phyloP scores from a whole-genome alignment of 2,113 vertebrate species.

The western clawed frog (Xenopus tropicalis) region DNA sequence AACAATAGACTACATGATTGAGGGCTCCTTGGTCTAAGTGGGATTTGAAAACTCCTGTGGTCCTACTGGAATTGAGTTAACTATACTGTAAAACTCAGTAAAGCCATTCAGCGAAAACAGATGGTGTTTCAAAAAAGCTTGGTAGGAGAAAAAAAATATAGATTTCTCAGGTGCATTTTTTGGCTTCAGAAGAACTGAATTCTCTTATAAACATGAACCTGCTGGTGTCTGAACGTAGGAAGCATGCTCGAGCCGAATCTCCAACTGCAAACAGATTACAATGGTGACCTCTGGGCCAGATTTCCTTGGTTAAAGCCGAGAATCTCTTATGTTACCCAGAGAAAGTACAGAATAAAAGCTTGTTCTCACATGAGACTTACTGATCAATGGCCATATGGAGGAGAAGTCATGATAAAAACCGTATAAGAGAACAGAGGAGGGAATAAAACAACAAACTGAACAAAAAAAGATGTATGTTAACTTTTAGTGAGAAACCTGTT shows the following conservation, averaged over 20 bases:
- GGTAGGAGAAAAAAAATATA: conserved; percentile 1
- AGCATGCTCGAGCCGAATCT: conserved; percentile 17
- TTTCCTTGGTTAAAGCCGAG: conserved; percentile 18
- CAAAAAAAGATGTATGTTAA: neutral
- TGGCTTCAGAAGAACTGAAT: conserved; percentile 30
- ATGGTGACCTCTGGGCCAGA: conserved; percentile 23
- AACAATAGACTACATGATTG: conserved; percentile 26
- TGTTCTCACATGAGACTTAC: conserved; percentile 1
- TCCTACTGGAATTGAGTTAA: conserved; percentile 35
- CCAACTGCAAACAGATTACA: conserved; percentile 18
- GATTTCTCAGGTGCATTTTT: conserved; percentile 16
- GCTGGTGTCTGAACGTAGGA: conserved; percentile 7
- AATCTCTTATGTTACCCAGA: conserved; percentile 6
- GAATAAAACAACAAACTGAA: neutral
- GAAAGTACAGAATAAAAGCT: conserved; percentile 12
- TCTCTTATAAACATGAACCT: conserved; percentile 23
- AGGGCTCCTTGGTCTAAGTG: conserved; percentile 5
- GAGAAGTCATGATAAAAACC: neutral
- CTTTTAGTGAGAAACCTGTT: neutral
- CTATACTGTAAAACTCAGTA: conserved; percentile 22
- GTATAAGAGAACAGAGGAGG: neutral
- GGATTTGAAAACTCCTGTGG: conserved; percentile 25
- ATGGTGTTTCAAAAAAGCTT: conserved; percentile 24
- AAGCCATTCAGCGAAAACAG: conserved; percentile 17
- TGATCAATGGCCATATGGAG: conserved; percentile 13